Evolutionary conservation across 1,140 invertebrate genomes (phyloP), one percentile per base, ranked within the genome.

Genomic region (Oscheius sp.): DNA sequence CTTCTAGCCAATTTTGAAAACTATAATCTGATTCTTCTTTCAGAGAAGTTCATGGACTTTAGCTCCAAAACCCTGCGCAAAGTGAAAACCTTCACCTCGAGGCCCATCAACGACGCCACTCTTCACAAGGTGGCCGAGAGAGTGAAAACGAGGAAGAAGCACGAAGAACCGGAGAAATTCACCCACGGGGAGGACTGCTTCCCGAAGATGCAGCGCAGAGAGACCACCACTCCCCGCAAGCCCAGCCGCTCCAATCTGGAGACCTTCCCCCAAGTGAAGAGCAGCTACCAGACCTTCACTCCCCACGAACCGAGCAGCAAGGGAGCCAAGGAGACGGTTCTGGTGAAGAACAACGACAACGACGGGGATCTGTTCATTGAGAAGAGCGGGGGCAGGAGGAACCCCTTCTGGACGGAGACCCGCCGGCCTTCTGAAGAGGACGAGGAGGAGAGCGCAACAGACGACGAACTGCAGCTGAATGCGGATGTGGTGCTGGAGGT

Each of bases 331-430:
- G n/a, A n/a, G n/a, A 36, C 55, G 29, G 55, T 59, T 31, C 46
- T 68, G 46, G 66, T 68, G 29, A 68, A 62, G 28, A 68, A 68
- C 46, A 26, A 63, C 29, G 66, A 68, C 46, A 68, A 68, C 46
- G 35, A 68, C 46, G 66, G 66, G 10, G 2, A 7, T 18, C 46
- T 68, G 46, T 68, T 68, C 66, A 13, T 31, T 4, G 66, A 28
- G 28, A 38, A 45, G 18, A 55, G 46, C 7, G 28, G 49, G 4
- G 49, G 49, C 7, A 26, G 4, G 49, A 13, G 4, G 20, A 3
- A 29, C 3, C 66, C 66, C 2, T 68, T 68, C 66, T 68, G 52
- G 46, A 28, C 46, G 35, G 55, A 20, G 49, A 23, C 4, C 38
- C 38, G 7, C 38, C 7, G n/a, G 38, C 38, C 38, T 42, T 42